These are phyloP conservation scores for Daktulosphaira vitifoliae DNA, from an alignment of 1,140 invertebrate species.

Conservation along the genomic window DNA sequence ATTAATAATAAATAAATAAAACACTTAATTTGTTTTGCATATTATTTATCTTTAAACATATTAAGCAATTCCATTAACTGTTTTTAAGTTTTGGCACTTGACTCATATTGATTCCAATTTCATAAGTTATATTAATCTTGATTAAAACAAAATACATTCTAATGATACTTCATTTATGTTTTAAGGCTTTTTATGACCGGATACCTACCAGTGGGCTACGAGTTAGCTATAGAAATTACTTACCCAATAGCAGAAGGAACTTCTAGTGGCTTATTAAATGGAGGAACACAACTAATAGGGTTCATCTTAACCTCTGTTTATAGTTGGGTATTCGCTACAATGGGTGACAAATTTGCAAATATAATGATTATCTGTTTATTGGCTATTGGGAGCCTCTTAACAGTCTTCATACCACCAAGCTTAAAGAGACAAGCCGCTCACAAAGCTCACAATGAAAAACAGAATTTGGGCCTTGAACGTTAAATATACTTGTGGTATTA, in stretches of 20 bases:
- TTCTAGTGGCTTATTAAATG: constrained; percentile 74
- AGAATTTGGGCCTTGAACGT: not conserved
- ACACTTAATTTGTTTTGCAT: too few species aligned
- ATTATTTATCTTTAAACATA: too few species aligned
- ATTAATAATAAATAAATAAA: too few species aligned
- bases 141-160: too few species aligned
- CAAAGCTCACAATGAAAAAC: constrained; percentile 10
- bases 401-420: constrained; percentile 61
- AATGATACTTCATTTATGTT: too few species aligned
- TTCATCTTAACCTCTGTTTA: constrained; percentile 64
- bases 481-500: too few species aligned
- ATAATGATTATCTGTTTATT: constrained; percentile 54
- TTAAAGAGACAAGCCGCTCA: constrained; percentile 62
- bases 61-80: too few species aligned
- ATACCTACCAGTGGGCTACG: constrained; percentile 88
- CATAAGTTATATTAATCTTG: too few species aligned
- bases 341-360: constrained; percentile 60
- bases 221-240: constrained; percentile 90
- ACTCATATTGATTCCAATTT: too few species aligned
- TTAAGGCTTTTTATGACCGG: constrained; percentile 97
- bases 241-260: constrained; percentile 90
- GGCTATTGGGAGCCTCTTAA: constrained; percentile 57
- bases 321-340: constrained; percentile 49
- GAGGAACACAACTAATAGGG: constrained; percentile 62
- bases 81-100: too few species aligned